Evolutionary conservation across 2,797 vertebrate genomes (phyloP), one percentile per base, ranked within the genome.

Genomic region (Hirundo rustica): DNA sequence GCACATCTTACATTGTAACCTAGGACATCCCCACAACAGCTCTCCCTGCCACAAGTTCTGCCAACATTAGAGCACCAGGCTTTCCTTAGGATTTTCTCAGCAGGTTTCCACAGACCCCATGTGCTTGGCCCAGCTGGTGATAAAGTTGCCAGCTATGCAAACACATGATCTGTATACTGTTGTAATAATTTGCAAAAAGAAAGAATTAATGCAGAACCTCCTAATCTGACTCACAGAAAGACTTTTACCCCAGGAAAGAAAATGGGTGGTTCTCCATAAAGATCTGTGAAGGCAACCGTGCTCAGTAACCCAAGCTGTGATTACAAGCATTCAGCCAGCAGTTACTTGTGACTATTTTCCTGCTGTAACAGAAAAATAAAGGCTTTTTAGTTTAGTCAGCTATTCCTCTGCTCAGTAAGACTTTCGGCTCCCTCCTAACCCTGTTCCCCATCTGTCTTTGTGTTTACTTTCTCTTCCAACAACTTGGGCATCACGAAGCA

Each of bases 71-170:
- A 61, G 30, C 50, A 75, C 26, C 42, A 87, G 61, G 20, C 8
- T 83, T 65, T 89, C 77, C 51, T 79, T 67, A 61, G 67, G n/a
- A 88, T 92, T 92, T 91, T 93, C 79, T 89, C 65, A 85, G 82
- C 50, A 72, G 57, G 82, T 72, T 83, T 91, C 68, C 36, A 25
- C 16, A 75, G 32, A 22, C 32, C 30, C 47, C 32, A 36, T 34
- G 79, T 61, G 27, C 72, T 75, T 71, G 78, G 57, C 57, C 48
- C 65, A 71, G 61, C 42, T 16, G 38, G 54, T 9, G 27, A 44
- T 44, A 65, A 79, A 40, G 27, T 77, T 67, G 45, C 65, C 72
- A 89, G 58, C 29, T 80, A 34, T 40, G 47, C 60, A 87, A 70
- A 71, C 36, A 71, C 11, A 57, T 0, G 0, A 6, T 68, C 53